Conservation (phyloP, 2,888 invertebrate genomes). For the Latrodectus hesperus region DNA sequence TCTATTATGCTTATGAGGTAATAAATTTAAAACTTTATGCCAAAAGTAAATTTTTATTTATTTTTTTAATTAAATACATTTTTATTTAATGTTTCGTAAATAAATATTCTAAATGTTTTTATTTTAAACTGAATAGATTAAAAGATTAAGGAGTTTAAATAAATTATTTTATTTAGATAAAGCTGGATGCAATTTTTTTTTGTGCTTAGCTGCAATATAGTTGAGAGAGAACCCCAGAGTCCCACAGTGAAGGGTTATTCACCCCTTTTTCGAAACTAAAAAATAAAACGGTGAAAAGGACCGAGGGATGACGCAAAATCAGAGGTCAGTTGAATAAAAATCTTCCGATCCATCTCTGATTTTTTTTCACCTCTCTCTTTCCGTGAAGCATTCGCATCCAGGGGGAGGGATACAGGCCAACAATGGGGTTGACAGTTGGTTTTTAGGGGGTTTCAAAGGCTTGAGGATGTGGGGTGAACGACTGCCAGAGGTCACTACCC, state of each 20-base stretch:
- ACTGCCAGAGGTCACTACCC: conserved; percentile 31
- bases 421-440: conserved; percentile 43
- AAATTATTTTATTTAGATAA: no score
- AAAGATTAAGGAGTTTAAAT: no score
- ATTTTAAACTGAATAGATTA: no score
- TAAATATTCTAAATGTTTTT: no score
- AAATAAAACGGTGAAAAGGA: conserved; percentile 13
- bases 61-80: no score
- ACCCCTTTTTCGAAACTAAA: conserved; percentile 37
- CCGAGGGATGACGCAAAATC: conserved; percentile 23
- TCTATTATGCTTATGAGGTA: no score
- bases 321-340: conserved; percentile 50
- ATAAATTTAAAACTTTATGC: no score
- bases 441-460: conserved; percentile 53
- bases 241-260: conserved; percentile 56
- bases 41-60: no score
- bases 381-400: neutral
- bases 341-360: conserved; percentile 12
- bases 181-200: no score
- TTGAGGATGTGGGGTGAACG: conserved; percentile 55
- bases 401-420: conserved; percentile 1
- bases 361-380: neutral
- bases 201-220: no score
- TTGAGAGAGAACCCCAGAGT: neutral
- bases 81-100: no score